A percentile compares a stretch with the other conserved stretches of the same genome.
These are phyloP conservation scores for Porites australiensis DNA, from an alignment of 64 coral and sea anemone species.

Conservation along the genomic window DNA sequence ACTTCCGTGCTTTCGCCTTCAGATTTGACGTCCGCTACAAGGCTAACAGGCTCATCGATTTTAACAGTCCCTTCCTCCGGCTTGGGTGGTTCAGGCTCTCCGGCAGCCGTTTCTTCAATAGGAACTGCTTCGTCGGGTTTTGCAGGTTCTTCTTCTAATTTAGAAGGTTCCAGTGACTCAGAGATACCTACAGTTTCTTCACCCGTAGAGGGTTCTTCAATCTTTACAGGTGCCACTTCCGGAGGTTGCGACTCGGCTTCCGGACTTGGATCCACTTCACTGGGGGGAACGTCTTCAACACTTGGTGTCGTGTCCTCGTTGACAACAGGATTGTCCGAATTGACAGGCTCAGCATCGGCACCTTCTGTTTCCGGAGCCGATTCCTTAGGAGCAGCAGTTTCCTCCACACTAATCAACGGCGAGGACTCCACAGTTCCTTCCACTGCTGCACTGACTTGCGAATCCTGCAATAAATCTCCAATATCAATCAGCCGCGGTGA, in stretches of 20 bases:
- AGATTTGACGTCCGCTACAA: not conserved
- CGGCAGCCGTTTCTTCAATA: not conserved
- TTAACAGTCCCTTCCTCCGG: not conserved
- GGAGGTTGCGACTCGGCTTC: not conserved
- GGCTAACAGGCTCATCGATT: not conserved
- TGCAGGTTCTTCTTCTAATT: not conserved
- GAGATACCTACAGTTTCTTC: not conserved
- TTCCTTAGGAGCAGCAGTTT: not conserved
- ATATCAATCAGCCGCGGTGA: constrained; percentile 14
- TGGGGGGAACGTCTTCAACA: not conserved
- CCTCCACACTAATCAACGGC: not conserved
- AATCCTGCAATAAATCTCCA: constrained; percentile 25
- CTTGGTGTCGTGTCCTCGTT: not conserved
- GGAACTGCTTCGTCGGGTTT: not conserved
- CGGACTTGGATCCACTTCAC: not conserved
- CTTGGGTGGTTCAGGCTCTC: not conserved
- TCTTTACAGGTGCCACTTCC: not conserved
- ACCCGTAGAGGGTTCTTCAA: not conserved
- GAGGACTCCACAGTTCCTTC: not conserved
- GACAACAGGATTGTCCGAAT: not conserved
- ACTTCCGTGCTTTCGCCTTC: not conserved
- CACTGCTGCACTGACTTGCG: not conserved
- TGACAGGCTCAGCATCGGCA: not conserved
- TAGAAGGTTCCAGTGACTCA: not conserved
- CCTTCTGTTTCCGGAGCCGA: not conserved